phyloP scores from a whole-genome alignment of 2,113 vertebrate genomes.

The Melierax canorus region DNA sequence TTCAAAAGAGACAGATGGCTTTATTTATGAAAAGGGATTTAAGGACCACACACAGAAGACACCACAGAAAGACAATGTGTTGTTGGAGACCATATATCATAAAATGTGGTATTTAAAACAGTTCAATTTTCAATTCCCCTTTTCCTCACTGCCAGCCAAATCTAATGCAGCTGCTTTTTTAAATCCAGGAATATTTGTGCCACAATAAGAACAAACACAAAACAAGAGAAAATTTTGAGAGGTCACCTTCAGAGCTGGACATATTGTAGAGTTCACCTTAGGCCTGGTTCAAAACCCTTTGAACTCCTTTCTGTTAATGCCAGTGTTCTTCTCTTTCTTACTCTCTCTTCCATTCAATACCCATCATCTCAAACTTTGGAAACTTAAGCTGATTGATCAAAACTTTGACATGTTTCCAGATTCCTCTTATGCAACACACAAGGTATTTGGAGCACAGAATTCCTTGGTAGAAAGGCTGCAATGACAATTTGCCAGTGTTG shows the following conservation, averaged over 20 bases:
- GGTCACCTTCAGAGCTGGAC: neutral
- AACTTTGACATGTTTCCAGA: neutral
- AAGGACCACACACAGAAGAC: neutral
- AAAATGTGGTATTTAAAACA: neutral
- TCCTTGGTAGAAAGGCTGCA: neutral
- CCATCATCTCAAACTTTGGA: neutral
- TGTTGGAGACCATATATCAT: neutral
- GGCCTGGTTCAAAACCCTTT: neutral
- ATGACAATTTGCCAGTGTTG: neutral
- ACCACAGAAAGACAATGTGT: constrained; percentile 3
- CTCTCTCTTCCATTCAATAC: neutral
- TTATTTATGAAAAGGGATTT: constrained; percentile 43
- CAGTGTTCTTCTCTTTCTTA: neutral
- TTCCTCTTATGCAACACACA: neutral
- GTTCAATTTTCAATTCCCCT: neutral
- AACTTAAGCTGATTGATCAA: neutral
- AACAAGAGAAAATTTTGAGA: neutral
- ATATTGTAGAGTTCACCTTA: neutral
- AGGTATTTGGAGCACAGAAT: neutral
- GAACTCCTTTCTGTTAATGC: neutral
- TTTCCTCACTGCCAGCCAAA: neutral
- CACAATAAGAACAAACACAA: neutral
- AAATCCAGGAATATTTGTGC: neutral
- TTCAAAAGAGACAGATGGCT: constrained; percentile 54
- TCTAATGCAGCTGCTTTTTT: neutral